A percentile compares a stretch with the other conserved stretches of the same genome.
These are phyloP conservation scores for Heliconius hewitsoni DNA, from an alignment of 1,140 invertebrate genomes.

Conservation along the genomic window DNA sequence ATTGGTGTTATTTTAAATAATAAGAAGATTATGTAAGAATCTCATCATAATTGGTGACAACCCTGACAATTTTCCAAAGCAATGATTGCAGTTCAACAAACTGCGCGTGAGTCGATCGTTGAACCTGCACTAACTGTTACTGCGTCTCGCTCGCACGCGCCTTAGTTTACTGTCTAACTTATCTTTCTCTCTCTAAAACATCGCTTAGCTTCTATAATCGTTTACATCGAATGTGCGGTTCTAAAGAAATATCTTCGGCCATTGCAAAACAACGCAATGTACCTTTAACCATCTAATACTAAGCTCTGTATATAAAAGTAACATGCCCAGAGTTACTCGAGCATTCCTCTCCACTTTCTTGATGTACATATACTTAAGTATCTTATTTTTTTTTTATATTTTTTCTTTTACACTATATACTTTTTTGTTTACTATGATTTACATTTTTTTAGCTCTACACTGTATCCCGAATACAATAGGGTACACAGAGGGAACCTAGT, in stretches of 20 bases:
- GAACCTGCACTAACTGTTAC: slow-evolving; percentile 73
- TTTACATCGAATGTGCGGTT: slow-evolving; percentile 60
- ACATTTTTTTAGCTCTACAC: too few species aligned
- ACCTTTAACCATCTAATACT: slow-evolving; percentile 35
- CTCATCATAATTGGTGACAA: slow-evolving; percentile 30
- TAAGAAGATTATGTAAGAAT: background rate
- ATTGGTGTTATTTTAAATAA: background rate
- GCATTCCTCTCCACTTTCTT: slow-evolving; percentile 39
- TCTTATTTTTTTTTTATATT: background rate
- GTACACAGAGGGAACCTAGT: too few species aligned
- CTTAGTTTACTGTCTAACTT: slow-evolving; percentile 12
- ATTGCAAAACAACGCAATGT: slow-evolving; percentile 41
- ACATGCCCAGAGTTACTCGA: slow-evolving; percentile 27
- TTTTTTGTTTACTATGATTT: too few species aligned
- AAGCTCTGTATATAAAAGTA: slow-evolving; percentile 31
- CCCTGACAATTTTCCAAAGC: slow-evolving; percentile 76
- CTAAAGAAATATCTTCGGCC: slow-evolving; percentile 44
- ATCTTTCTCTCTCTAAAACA: slow-evolving; percentile 52
- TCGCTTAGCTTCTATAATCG: slow-evolving; percentile 51
- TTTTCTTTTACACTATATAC: too few species aligned
- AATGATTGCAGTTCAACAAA: slow-evolving; percentile 79
- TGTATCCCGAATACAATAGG: too few species aligned
- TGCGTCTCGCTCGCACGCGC: slow-evolving; percentile 55
- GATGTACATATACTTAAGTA: slow-evolving; percentile 30
- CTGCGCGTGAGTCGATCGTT: slow-evolving; percentile 76